Evolutionary conservation across 1,140 invertebrate species (phyloP), one percentile per base, ranked within the genome.

Genomic region (Sarcophaga bullata): DNA sequence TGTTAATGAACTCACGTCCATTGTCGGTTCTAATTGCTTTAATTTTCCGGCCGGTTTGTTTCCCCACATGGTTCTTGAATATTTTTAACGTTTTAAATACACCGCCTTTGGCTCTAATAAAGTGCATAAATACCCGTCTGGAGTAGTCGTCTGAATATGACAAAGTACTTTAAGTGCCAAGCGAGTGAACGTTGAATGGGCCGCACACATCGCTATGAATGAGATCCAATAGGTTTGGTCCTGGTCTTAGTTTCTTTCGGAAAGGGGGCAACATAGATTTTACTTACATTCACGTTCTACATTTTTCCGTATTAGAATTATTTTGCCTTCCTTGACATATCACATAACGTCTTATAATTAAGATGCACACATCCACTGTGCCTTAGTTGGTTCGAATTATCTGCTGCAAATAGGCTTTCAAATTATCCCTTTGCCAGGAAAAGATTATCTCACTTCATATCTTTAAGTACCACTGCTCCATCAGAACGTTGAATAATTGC

Each of bases 141-240:
- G 89, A 89, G 80, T 84, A 87, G 80, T 92, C 90, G 84, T 92
- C 91, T 73, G 5, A 91, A 85, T 8, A 85, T 19, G 3, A 91
- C 58, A 72, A 90, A 90, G 80, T 90, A 91, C 84, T 84, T 0
- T 85, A 19, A 1, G 88, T 86, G 17, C 86, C 85, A 19, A 90
- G 19, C 4, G 90, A 91, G 15, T 75, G 62, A n/a, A 81, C 82
- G 47, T 90, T 83, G 86, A 92, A 47, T n/a, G 73, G 73, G 48
- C 73, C 73, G 82, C 90, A 90, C 0, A 91, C 84, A 86, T 92
- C 91, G 5, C 84, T 84, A 84, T 91, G 90, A 58, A 92, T 88
- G 8, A 91, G 37, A 78, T 91, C 88, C 13, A 82, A 54, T 15
- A 82, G 1, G 1, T 78, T 72, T 58, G 3, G 52, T 11, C 37